Conservation (phyloP, 2,888 invertebrate species). For the Euplexia lucipara region DNA sequence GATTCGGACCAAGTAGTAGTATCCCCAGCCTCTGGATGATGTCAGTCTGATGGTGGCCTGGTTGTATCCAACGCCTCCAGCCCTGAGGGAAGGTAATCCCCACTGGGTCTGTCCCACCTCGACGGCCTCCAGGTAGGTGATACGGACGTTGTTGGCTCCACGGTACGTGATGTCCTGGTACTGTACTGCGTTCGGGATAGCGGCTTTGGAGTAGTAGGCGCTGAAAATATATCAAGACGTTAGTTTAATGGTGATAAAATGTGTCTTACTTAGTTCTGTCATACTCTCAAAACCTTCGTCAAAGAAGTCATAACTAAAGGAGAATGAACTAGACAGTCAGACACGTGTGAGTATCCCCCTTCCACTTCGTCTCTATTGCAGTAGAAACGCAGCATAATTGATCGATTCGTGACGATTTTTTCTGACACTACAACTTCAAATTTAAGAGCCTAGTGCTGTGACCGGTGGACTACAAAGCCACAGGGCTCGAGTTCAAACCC, state of each 20-base stretch:
- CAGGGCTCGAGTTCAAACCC: too few relatives aligned
- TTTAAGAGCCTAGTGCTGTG: too few relatives aligned
- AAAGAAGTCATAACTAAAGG: not conserved
- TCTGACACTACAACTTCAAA: too few relatives aligned
- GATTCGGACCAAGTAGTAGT: slow-evolving; percentile 78
- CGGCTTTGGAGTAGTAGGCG: slow-evolving; percentile 62
- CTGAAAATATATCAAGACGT: slow-evolving; percentile 18
- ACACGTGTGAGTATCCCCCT: too few relatives aligned
- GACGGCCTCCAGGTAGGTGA: slow-evolving; percentile 73
- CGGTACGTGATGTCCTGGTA: slow-evolving; percentile 78
- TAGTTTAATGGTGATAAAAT: slow-evolving; percentile 50
- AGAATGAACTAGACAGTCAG: not conserved
- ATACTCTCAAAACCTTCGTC: too few relatives aligned
- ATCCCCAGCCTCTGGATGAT: slow-evolving; percentile 78
- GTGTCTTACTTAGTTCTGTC: too few relatives aligned
- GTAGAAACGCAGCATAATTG: too few relatives aligned
- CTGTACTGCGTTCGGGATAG: slow-evolving; percentile 74
- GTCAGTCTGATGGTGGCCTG: slow-evolving; percentile 78
- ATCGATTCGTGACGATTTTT: too few relatives aligned
- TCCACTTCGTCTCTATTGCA: too few relatives aligned
- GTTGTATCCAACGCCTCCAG: slow-evolving; percentile 72
- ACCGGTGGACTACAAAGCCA: too few relatives aligned
- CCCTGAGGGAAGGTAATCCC: slow-evolving; percentile 70
- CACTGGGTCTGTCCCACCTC: slow-evolving; percentile 80
- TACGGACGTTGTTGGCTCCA: slow-evolving; percentile 73